Evolutionary conservation across 2,797 vertebrate species (phyloP).

Genomic region (Urophycis tenuis): DNA sequence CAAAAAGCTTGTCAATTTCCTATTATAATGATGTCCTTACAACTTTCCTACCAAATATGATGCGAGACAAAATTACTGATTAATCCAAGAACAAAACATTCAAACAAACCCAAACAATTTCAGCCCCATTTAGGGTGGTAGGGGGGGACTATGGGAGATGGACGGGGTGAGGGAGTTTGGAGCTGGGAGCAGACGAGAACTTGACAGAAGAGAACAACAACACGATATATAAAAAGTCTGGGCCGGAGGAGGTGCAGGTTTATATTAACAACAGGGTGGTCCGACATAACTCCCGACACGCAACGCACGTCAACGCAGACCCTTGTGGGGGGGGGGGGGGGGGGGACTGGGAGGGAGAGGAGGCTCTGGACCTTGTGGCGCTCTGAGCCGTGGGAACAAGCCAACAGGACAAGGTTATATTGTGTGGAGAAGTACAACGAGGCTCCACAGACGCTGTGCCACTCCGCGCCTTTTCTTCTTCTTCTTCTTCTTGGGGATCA

Average conservation of each 20-base stretch:
- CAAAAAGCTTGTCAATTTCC: neutral
- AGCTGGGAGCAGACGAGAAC: conserved; percentile 13
- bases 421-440: conserved; percentile 61
- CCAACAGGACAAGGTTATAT: conserved; percentile 62
- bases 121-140: neutral
- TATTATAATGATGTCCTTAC: conserved; percentile 21
- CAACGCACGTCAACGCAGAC: conserved; percentile 70
- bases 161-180: conserved; percentile 13
- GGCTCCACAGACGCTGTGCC: conserved; percentile 39
- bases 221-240: conserved; percentile 47
- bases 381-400: conserved; percentile 44
- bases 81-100: neutral
- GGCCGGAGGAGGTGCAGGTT: conserved; percentile 52
- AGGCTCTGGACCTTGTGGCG: conserved; percentile 28
- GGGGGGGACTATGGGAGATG: neutral
- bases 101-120: neutral
- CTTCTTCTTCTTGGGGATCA: conserved; percentile 37
- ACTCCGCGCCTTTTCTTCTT: conserved; percentile 13
- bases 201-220: conserved; percentile 41
- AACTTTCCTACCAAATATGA: too few relatives aligned
- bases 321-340: conserved; percentile 33
- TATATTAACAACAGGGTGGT: conserved; percentile 70
- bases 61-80: neutral
- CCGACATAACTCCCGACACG: conserved; percentile 57
- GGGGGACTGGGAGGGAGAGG: conserved; percentile 28